Base-by-base conservation (phyloP, 2,113 vertebrate genomes). In the Maccullochella peelii region DNA sequence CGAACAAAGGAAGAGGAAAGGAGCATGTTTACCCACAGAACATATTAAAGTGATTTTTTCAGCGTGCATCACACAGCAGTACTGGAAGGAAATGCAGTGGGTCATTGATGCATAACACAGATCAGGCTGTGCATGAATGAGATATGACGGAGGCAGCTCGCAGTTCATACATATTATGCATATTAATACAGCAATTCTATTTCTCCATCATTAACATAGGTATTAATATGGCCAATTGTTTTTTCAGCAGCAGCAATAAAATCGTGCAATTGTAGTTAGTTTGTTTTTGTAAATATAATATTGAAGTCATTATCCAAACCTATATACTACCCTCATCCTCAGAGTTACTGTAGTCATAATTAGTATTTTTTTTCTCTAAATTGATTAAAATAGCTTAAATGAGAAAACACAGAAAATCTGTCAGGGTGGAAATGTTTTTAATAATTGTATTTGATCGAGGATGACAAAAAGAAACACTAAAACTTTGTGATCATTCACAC, bases 51-150 rank as follows among this genome's bases (percentile, higher is more conserved):
- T 68, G 47, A 23, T 20, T 23, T 55, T 72, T 61, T 4, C 15
- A 69, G 50, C 7, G 14, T 71, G 25, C 54, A 30, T 73, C 52
- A 25, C 9, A 30, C 7, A 10, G 61, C 52, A 27, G 47, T 73
- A 42, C 82, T 71, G 8, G 44, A 61, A n/a, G 75, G 9, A 70
- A 82, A 79, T 44, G 62, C 40, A 63, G 18, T 18, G 8, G 15
- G 50, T 82, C 62, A 54, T 55, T 69, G 47, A 63, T 54, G 63
- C 77, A 83, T 44, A 54, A 52, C 47, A 14, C 47, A 54, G 88
- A 79, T 89, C 71, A 77, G 21, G 52, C 73, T 57, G 54, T 65
- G 47, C 23, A 54, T 57, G 55, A 86, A 85, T 69, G 68, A 74
- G 62, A 80, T 69, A 10, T 87, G 69, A 82, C 72, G 12, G 69